Conservation (phyloP, 2,888 invertebrate species). For the Ormyrus rosae region DNA sequence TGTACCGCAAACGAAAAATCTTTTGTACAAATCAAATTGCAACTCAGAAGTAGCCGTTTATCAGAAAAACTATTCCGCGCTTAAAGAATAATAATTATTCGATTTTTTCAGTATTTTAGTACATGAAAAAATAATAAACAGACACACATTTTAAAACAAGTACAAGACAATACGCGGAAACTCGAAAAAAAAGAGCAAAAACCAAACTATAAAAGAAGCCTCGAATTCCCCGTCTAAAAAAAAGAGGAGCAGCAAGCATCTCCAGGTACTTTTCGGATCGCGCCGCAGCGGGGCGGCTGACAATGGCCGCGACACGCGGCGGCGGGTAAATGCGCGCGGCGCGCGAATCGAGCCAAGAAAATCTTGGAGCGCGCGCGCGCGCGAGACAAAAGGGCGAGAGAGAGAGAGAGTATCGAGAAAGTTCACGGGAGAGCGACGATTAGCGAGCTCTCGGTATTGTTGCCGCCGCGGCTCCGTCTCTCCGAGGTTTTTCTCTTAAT, state of each 20-base stretch:
- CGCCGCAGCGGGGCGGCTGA: not conserved
- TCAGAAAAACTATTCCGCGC: no score
- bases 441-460: slow-evolving; percentile 28
- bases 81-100: no score
- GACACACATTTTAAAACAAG: no score
- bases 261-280: slow-evolving; percentile 12
- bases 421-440: slow-evolving; percentile 34
- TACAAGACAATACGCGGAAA: no score
- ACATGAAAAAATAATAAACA: no score
- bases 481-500: slow-evolving; percentile 37
- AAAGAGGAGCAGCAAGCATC: not conserved
- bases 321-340: not conserved
- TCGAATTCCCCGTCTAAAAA: not conserved
- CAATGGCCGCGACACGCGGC: not conserved
- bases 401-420: slow-evolving; percentile 5
- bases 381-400: slow-evolving; percentile 4
- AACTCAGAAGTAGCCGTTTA: no score
- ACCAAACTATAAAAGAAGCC: not conserved
- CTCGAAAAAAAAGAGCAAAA: not conserved
- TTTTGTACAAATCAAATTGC: no score
- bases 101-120: no score
- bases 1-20: no score
- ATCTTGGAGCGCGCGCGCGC: not conserved
- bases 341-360: slow-evolving; percentile 4
- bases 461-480: not conserved